phyloP scores from a whole-genome alignment of 2,888 invertebrate genomes.

The Lottia gigantea region DNA sequence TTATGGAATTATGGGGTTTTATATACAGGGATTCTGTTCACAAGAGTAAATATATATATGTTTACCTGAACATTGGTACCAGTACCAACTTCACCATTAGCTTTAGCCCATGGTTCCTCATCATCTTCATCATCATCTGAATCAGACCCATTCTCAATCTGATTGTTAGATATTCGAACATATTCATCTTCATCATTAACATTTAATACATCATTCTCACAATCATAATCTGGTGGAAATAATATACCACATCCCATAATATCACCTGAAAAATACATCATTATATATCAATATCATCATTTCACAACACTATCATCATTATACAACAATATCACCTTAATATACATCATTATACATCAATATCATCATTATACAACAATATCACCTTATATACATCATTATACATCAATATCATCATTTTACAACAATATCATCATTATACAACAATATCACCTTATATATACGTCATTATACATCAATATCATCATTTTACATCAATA shows the following conservation, averaged over 20 bases:
- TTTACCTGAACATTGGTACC: conserved; percentile 63
- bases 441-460: no score
- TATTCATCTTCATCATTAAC: conserved; percentile 52
- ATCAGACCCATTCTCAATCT: conserved; percentile 57
- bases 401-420: no score
- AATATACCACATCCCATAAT: conserved; percentile 73
- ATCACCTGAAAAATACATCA: conserved; percentile 70
- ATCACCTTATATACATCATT: no score
- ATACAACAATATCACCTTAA: neutral
- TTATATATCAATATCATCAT: no score
- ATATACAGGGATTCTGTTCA: no score
- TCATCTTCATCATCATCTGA: conserved; percentile 66
- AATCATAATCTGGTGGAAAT: conserved; percentile 69
- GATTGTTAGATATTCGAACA: conserved; percentile 40
- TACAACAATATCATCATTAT: no score
- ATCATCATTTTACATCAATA: no score
- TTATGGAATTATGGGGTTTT: no score
- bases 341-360: no score
- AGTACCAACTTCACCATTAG: conserved; percentile 49
- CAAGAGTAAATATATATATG: neutral
- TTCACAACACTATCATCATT: no score
- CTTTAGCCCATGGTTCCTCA: conserved; percentile 12
- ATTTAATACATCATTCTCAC: conserved; percentile 55
- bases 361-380: no score
- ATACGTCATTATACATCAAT: no score